Evolutionary conservation across 2,888 invertebrate genomes (phyloP).

Genomic region (Lumbricus terrestris): DNA sequence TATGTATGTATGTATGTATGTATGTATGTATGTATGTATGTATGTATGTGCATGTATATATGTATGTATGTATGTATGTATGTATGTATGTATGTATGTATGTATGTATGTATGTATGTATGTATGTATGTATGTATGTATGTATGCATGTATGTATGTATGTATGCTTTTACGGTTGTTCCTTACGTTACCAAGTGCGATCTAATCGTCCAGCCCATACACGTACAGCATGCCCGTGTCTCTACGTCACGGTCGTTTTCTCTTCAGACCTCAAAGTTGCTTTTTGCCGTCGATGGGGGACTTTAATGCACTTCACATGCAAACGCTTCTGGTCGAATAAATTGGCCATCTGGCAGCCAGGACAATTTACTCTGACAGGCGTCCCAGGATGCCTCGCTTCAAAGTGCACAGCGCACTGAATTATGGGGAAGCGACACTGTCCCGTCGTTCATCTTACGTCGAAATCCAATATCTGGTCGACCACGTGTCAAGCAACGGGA

Average conservation of each 20-base stretch:
- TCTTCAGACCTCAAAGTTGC: not conserved
- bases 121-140: constrained; percentile 17
- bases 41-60: no score
- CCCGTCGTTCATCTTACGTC: not conserved
- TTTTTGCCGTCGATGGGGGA: not conserved
- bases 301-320: not conserved
- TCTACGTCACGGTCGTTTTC: not conserved
- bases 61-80: no score
- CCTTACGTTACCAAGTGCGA: not conserved
- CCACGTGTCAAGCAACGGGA: not conserved
- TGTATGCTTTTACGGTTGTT: not conserved
- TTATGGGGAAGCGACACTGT: not conserved
- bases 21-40: no score
- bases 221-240: not conserved
- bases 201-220: not conserved
- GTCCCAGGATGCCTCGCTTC: not conserved
- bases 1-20: no score
- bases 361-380: not conserved
- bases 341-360: not conserved
- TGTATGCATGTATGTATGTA: constrained; percentile 18
- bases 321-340: constrained; percentile 3
- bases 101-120: not conserved
- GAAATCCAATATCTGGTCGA: constrained; percentile 3
- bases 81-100: no score
- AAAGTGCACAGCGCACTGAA: constrained; percentile 3